Evolutionary conservation across 2,113 vertebrate species (phyloP).

Genomic region (Passer domesticus): DNA sequence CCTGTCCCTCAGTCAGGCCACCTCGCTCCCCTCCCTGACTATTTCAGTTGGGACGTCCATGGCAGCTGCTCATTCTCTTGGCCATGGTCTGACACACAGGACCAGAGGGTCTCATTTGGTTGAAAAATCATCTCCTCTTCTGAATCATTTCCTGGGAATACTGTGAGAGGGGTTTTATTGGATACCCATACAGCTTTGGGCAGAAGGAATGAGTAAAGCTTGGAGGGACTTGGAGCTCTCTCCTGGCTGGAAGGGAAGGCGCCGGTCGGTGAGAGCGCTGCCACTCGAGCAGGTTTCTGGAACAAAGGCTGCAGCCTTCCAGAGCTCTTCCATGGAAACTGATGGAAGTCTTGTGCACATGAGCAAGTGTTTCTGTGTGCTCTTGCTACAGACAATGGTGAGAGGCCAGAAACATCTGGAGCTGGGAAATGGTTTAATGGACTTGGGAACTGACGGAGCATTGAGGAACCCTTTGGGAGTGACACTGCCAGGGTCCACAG

Average conservation of each 20-base stretch:
- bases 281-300: neutral
- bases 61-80: constrained; percentile 68
- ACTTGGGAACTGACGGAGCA: constrained; percentile 19
- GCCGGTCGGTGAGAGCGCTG: neutral
- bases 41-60: constrained; percentile 12
- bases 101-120: constrained; percentile 56
- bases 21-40: constrained; percentile 33
- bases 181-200: neutral
- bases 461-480: constrained; percentile 18
- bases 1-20: constrained; percentile 25
- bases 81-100: constrained; percentile 58
- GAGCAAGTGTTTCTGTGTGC: neutral
- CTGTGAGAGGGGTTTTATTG: constrained; percentile 53
- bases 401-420: neutral
- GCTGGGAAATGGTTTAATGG: constrained; percentile 17
- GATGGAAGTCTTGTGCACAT: constrained; percentile 52
- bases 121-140: constrained; percentile 67
- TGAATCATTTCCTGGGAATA: constrained; percentile 64
- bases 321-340: constrained; percentile 14
- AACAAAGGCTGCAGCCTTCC: neutral
- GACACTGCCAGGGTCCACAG: neutral
- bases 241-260: neutral
- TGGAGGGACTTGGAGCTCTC: neutral
- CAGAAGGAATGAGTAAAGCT: neutral
- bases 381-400: neutral